A percentile compares a stretch with the other conserved stretches of the same genome.
These are phyloP conservation scores for Copidosoma aretas DNA, from an alignment of 2,888 invertebrate genomes.

Conservation along the genomic window DNA sequence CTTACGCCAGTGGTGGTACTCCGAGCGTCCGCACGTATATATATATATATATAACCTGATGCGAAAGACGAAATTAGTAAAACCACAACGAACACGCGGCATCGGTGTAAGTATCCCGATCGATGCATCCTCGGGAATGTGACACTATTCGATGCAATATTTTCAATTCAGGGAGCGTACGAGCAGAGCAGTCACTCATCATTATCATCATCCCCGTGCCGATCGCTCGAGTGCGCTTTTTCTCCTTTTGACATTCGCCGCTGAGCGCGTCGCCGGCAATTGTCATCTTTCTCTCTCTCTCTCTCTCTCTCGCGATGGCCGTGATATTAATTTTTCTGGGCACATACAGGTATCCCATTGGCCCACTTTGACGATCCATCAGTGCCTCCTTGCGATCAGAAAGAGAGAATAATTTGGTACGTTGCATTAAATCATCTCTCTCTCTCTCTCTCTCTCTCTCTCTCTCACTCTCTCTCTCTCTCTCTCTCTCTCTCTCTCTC, in stretches of 20 bases:
- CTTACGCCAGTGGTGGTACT: background rate
- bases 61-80: too few species aligned
- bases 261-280: background rate
- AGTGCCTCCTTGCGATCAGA: background rate
- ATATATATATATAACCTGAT: too few species aligned
- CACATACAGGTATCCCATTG: background rate
- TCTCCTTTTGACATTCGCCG: constrained; percentile 35
- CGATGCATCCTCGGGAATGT: background rate
- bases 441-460: too few species aligned
- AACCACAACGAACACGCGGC: too few species aligned
- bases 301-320: background rate
- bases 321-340: background rate
- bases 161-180: background rate
- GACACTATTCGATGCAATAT: background rate
- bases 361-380: background rate
- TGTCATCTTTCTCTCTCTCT: background rate
- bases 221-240: constrained; percentile 30
- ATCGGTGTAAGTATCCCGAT: background rate
- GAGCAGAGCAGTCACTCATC: background rate
- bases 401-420: too few species aligned
- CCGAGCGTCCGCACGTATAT: background rate
- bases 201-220: background rate
- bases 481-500: too few species aligned
- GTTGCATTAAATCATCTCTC: too few species aligned
- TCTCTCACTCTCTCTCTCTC: too few species aligned